Base-by-base conservation (phyloP, 1,140 invertebrate genomes). In the Myzus persicae region DNA sequence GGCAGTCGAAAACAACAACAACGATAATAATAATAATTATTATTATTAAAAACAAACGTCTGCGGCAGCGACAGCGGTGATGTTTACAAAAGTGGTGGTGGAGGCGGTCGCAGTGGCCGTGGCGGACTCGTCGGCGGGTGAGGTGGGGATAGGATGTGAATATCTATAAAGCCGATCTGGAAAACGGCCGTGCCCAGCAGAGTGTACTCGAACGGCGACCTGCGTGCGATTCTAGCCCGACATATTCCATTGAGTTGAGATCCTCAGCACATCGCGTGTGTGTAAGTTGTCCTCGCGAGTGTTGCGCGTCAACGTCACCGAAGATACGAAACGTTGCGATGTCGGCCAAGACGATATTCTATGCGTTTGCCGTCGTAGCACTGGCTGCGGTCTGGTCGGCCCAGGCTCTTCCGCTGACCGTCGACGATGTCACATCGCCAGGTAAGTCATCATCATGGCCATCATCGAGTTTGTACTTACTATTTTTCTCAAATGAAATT, bases 81-180 rank as follows among this genome's bases (percentile, higher is more conserved):
- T 67, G 31, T 67, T 67, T 31, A 67, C 59, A 67, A 67, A 67
- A 67, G 24, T 26, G 24, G 54, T 26, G 26, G 26, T 59, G 24
- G 26, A 9, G 42, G 42, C 26, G 22, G 42, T n/a, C 20, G 31
- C 26, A 42, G 26, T 14, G 26, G 44, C 24, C 42, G 87, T 24
- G 87, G 20, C 36, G 14, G 85, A 84, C 26, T 26, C 38, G 9
- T 24, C 20, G 48, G 9, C 31, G 85, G 36, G 46, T 20, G 48
- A 51, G 88, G 88, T 48, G 88, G 88, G 88, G 88, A 40, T 36
- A 87, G 46, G 87, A 84, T 11, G 24, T 31, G 24, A 24, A 26
- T 11, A 26, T 90, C 88, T 90, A 90, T 90, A 90, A 90, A 90
- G 48, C 48, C 48, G 48, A 31, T 40, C 88, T 20, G 36, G 24